Base-by-base conservation (phyloP, 1,140 invertebrate genomes). In the Arctopsyche grandis region DNA sequence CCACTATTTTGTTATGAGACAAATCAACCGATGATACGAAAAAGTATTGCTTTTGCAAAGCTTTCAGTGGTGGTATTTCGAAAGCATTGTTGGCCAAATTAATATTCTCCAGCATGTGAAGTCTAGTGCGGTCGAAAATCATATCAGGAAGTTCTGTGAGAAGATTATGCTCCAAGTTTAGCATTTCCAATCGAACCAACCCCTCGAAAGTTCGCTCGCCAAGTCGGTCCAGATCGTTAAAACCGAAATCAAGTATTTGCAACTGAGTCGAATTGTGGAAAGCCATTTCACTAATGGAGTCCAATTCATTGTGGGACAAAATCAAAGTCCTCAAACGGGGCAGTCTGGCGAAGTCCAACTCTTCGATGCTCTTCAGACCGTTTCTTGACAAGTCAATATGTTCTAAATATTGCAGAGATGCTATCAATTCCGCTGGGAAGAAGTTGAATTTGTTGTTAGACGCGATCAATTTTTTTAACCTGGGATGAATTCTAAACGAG, bases 181-280 rank as follows among this genome's bases (percentile, higher is more conserved):
- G 85, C 38, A 91, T 83, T 84, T 96, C 91, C 71, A 97, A 84
- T 46, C 95, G 89, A 38, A 93, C 89, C 21, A 97, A 84, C 22
- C 95, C 95, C 85, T 96, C 93, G 86, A 98, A 95, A 0, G 93
- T 92, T 82, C 94, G 89, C 74, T 95, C 94, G 0, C 92, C 93
- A 7, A 98, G 85, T 26, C 91, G 87, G 82, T 95, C 93, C 14
- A 98, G 86, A 76, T 90, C 90, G 85, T 98, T 98, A 60, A 88
- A 83, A 0, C 93, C 91, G 48, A 98, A 86, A 86, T 97, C 93
- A 26, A 98, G 84, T 12, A 91, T 84, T 85, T 97, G 96, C 74
- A 97, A 88, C 86, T 96, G 95, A 0, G 95, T 93, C 0, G 96
- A 97, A 84, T 97, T 97, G 82, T 96, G 93, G 85, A 97, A 97